These are phyloP conservation scores for Phortica magna DNA, from an alignment of 2,888 invertebrate genomes.

Conservation along the genomic window DNA sequence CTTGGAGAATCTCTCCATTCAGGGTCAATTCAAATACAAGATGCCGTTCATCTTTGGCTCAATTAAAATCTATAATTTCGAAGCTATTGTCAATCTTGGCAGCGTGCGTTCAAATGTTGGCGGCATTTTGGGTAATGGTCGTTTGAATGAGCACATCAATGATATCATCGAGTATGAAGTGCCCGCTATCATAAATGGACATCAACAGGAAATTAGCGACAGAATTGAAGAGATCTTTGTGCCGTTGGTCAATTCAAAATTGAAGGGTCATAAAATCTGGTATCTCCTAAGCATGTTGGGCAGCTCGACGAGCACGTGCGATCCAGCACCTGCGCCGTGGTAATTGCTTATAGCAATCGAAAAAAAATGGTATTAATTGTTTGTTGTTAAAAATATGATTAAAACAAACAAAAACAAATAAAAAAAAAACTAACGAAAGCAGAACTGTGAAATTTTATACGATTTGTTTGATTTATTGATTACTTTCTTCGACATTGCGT, in stretches of 20 bases:
- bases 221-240: slow-evolving; percentile 61
- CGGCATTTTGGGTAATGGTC: slow-evolving; percentile 70
- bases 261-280: slow-evolving; percentile 74
- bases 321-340: slow-evolving; percentile 71
- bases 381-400: slow-evolving; percentile 9
- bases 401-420: neutral
- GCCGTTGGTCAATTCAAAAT: slow-evolving; percentile 59
- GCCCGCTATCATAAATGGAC: slow-evolving; percentile 62
- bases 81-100: slow-evolving; percentile 61
- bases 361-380: neutral
- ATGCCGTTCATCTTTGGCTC: slow-evolving; percentile 72
- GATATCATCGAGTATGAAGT: slow-evolving; percentile 64
- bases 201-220: slow-evolving; percentile 64
- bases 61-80: slow-evolving; percentile 72
- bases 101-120: slow-evolving; percentile 68
- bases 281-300: slow-evolving; percentile 52
- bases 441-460: neutral
- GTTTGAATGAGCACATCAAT: slow-evolving; percentile 63
- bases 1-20: slow-evolving; percentile 64
- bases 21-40: slow-evolving; percentile 74
- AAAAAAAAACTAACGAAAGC: neutral
- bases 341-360: neutral
- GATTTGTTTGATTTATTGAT: neutral
- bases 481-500: neutral
- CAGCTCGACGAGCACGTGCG: slow-evolving; percentile 51